phyloP scores from a whole-genome alignment of 2,113 vertebrate genomes.

The Girardinichthys multiradiatus region DNA sequence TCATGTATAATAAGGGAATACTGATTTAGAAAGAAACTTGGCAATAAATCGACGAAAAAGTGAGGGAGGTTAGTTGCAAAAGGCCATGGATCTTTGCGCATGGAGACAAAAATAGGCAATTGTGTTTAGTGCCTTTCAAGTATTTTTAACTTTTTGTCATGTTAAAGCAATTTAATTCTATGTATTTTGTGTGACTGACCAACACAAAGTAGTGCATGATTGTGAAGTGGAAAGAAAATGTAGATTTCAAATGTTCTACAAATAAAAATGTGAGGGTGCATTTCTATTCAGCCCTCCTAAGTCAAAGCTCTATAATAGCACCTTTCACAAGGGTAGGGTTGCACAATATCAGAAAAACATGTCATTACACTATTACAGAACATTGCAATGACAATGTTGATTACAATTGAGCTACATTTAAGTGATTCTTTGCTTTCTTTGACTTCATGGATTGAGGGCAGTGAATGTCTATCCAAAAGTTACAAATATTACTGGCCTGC shows the following conservation, averaged over 20 bases:
- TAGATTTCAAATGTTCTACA: neutral
- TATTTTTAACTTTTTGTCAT: neutral
- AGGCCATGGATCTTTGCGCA: slow-evolving; percentile 19
- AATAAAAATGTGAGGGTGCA: too few relatives aligned
- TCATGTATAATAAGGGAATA: slow-evolving; percentile 19
- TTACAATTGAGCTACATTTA: too few relatives aligned
- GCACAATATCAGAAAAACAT: neutral
- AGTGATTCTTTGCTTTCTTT: neutral
- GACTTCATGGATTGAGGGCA: neutral
- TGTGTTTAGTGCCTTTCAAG: neutral
- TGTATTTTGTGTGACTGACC: too few relatives aligned
- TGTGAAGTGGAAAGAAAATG: too few relatives aligned
- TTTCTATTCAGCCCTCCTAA: too few relatives aligned
- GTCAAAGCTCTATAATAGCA: neutral
- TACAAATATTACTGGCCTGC: too few relatives aligned
- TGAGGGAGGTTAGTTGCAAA: slow-evolving; percentile 16
- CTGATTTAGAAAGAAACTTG: slow-evolving; percentile 3
- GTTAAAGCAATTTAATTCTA: neutral
- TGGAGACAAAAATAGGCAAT: neutral
- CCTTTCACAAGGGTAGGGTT: neutral
- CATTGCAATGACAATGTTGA: too few relatives aligned
- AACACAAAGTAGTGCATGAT: too few relatives aligned
- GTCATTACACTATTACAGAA: neutral
- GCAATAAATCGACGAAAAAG: slow-evolving; percentile 24
- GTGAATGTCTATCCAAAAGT: too few relatives aligned